Evolutionary conservation across 2,113 vertebrate genomes (phyloP).

Genomic region (Ptilorrhoa leucosticta): DNA sequence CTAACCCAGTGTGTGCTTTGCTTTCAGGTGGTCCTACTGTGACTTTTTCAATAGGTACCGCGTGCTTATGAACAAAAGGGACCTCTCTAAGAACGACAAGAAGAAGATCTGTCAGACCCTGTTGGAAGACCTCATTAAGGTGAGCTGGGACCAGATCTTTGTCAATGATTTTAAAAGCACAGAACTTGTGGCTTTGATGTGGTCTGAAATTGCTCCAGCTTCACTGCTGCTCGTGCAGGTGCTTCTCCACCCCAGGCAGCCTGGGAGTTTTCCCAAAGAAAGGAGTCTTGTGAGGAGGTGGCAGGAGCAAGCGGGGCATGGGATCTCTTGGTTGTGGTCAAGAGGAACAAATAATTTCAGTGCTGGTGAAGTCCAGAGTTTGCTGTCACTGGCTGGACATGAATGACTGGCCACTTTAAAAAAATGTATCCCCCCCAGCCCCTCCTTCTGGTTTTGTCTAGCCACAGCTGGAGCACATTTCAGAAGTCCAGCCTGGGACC

Average conservation of each 20-base stretch:
- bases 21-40: slow-evolving; percentile 88
- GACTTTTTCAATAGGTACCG: slow-evolving; percentile 94
- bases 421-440: not conserved
- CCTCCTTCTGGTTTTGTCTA: not conserved
- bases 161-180: not conserved
- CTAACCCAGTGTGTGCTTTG: not conserved
- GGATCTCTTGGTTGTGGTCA: not conserved
- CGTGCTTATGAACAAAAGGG: slow-evolving; percentile 85
- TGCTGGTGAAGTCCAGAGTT: not conserved
- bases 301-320: accelerated
- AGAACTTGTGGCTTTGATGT: accelerated
- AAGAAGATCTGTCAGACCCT: slow-evolving; percentile 84
- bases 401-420: not conserved
- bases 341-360: accelerated
- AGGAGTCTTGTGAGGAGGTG: not conserved
- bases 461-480: not conserved
- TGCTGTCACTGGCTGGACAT: not conserved
- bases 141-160: slow-evolving; percentile 38
- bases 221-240: not conserved
- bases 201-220: not conserved
- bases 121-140: slow-evolving; percentile 87
- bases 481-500: not conserved
- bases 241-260: not conserved
- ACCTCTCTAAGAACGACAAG: slow-evolving; percentile 78
- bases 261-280: not conserved